phyloP scores from a whole-genome alignment of 1,140 invertebrate genomes.

The Tribolium castaneum region DNA sequence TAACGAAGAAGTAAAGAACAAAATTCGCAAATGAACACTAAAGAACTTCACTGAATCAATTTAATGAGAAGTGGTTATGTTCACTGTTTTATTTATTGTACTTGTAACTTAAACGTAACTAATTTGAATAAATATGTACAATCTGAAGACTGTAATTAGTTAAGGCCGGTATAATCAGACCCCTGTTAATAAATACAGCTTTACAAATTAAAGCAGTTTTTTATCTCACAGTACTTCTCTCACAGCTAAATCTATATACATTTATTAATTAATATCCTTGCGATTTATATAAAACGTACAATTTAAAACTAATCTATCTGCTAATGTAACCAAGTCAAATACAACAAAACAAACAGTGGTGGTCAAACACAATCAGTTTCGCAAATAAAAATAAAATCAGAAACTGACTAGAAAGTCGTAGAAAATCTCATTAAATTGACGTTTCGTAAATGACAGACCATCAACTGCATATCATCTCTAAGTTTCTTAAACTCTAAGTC shows the following conservation, averaged over 20 bases:
- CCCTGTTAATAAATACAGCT: background rate
- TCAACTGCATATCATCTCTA: conserved; percentile 11
- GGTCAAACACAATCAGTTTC: background rate
- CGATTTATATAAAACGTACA: background rate
- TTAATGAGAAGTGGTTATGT: conserved; percentile 21
- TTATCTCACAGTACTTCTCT: conserved; percentile 29
- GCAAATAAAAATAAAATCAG: conserved; percentile 1
- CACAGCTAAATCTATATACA: conserved; percentile 33
- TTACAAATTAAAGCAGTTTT: conserved; percentile 21
- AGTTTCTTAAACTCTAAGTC: conserved; percentile 1
- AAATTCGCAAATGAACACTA: conserved; percentile 20
- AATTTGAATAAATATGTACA: conserved; percentile 38
- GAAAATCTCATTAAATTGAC: conserved; percentile 40
- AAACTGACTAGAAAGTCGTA: conserved; percentile 33
- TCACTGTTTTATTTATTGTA: conserved; percentile 35
- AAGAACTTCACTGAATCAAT: conserved; percentile 17
- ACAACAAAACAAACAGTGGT: conserved; percentile 25
- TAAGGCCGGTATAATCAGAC: conserved; percentile 4
- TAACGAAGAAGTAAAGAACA: background rate
- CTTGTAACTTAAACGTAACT: background rate
- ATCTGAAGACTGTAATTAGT: background rate
- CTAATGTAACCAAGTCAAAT: conserved; percentile 12
- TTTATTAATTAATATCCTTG: conserved; percentile 25
- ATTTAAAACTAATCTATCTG: background rate
- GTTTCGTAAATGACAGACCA: conserved; percentile 1